A percentile compares a stretch with the other conserved stretches of the same genome.
phyloP scores from a whole-genome alignment of 2,113 vertebrate genomes.

The Ranitomeya variabilis region DNA sequence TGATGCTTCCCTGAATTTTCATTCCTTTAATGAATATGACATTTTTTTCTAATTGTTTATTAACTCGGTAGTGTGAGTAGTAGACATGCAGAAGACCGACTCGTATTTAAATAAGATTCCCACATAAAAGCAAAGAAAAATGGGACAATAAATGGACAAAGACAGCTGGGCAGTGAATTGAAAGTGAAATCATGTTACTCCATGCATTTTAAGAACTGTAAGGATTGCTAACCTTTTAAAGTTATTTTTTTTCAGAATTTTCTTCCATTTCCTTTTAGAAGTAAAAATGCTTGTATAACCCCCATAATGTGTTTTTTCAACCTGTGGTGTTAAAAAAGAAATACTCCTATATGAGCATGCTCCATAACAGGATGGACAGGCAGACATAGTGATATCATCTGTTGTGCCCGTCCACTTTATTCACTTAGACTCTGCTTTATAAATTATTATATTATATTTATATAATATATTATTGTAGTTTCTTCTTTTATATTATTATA shows the following conservation, averaged over 20 bases:
- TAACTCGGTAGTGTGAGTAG: background rate
- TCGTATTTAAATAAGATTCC: background rate
- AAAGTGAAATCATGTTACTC: background rate
- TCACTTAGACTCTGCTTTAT: too few relatives aligned
- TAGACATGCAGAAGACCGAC: background rate
- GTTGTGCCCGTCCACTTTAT: too few relatives aligned
- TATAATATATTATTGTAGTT: too few relatives aligned
- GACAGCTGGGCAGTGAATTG: background rate
- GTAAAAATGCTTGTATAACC: background rate
- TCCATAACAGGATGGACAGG: too few relatives aligned
- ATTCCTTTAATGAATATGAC: constrained; percentile 29
- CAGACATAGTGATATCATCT: too few relatives aligned
- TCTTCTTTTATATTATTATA: too few relatives aligned
- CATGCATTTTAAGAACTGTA: background rate
- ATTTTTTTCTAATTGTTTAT: constrained; percentile 21
- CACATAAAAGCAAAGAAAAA: background rate
- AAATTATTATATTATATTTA: too few relatives aligned
- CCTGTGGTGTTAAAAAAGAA: too few relatives aligned
- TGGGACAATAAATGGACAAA: background rate
- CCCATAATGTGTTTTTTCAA: too few relatives aligned
- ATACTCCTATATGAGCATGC: too few relatives aligned
- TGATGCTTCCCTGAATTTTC: constrained; percentile 29
- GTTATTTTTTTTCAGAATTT: background rate
- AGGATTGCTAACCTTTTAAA: background rate
- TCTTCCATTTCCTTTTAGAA: background rate